Base-by-base conservation (phyloP, 2,113 vertebrate genomes). In the Mungos mungo region DNA sequence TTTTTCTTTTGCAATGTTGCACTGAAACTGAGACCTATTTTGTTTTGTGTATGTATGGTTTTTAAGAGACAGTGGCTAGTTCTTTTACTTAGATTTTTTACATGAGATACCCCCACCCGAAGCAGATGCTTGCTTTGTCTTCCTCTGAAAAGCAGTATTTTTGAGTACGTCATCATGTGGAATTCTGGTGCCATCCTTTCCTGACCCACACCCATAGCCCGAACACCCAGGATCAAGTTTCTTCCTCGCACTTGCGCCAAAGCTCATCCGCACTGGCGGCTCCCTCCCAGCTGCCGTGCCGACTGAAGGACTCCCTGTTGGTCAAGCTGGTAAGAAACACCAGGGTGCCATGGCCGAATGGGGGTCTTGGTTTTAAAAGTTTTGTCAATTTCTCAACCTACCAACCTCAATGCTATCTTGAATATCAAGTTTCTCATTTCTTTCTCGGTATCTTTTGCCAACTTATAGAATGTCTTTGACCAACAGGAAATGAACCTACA, bases 11-110 rank as follows among this genome's bases (percentile, higher is more conserved):
- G 54, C 88, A 96, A 92, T 80, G 96, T 96, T 95, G 79, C 79
- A 96, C 90, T 93, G 88, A 97, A 94, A 97, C 88, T 71, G 90
- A 98, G 97, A 96, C 81, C 90, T 97, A 84, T 82, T 96, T 92
- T 93, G 77, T 83, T 94, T 88, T 93, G 93, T 35, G 60, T 93
- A 71, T 31, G 81, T 66, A 80, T 72, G 76, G 71, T 85, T 95
- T 93, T 66, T 21, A 96, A 90, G 80, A 96, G 96, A 96, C 95
- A 82, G 88, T 80, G 88, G 93, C 93, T 95, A 94, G 66, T 90
- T 94, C 80, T 96, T 81, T 60, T 27, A 60, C 69, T 88, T 93
- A 89, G 85, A 95, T 91, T 96, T 96, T 95, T 96, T 96, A 98
- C 72, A 95, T 31, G 87, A 92, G 93, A 92, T 90, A 94, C 57